Conservation (phyloP, 2,797 vertebrate genomes). For the Natrix natrix region DNA sequence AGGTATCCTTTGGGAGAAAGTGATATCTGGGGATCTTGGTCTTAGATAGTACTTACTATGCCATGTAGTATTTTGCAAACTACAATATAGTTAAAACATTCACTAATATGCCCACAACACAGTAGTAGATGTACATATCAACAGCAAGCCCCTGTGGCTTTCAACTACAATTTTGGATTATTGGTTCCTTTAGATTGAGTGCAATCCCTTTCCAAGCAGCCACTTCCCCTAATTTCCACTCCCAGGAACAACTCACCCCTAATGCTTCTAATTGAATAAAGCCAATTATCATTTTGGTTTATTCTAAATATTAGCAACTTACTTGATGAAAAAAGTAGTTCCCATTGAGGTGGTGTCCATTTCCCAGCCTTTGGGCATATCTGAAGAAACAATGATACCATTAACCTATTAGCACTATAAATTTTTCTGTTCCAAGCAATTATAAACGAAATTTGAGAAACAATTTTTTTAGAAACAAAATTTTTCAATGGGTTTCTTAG, state of each 20-base stretch:
- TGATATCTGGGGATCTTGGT: neutral
- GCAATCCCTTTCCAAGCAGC: neutral
- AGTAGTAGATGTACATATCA: neutral
- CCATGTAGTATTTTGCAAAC: neutral
- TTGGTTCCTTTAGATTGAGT: neutral
- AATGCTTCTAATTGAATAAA: neutral
- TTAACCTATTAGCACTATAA: neutral
- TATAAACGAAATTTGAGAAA: neutral
- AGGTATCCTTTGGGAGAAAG: neutral
- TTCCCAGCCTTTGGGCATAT: slow-evolving; percentile 75
- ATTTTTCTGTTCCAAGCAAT: neutral
- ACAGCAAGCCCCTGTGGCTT: neutral
- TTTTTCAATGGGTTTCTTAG: neutral
- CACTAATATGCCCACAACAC: neutral
- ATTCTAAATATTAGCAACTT: slow-evolving; percentile 2
- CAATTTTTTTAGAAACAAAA: neutral
- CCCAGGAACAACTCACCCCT: neutral
- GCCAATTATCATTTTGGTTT: neutral
- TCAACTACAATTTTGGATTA: neutral
- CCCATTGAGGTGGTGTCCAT: slow-evolving; percentile 68
- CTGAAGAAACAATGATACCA: slow-evolving; percentile 56
- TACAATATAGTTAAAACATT: neutral
- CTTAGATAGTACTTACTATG: neutral
- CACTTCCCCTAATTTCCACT: neutral
- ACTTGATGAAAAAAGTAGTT: slow-evolving; percentile 77